Evolutionary conservation across 2,888 invertebrate genomes (phyloP).

Genomic region (Pammene aurita): DNA sequence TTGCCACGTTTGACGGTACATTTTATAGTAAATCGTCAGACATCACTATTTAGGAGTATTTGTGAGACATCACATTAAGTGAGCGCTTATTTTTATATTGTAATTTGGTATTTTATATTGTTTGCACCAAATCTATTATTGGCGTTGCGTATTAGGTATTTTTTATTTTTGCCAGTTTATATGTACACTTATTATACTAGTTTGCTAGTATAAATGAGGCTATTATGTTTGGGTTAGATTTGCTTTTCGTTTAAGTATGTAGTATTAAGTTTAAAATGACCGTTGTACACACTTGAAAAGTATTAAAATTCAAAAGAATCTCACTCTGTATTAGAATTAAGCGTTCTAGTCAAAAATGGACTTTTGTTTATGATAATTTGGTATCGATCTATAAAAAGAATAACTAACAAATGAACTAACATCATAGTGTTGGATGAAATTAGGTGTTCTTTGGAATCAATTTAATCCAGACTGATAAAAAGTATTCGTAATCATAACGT

Average conservation of each 20-base stretch:
- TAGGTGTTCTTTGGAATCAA: conserved; percentile 8
- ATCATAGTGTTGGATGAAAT: conserved; percentile 32
- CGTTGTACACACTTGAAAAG: conserved; percentile 67
- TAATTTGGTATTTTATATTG: conserved; percentile 37
- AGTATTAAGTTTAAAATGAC: conserved; percentile 66
- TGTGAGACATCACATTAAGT: conserved; percentile 39
- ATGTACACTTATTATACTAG: conserved; percentile 41
- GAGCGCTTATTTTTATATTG: conserved; percentile 35
- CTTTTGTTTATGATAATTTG: conserved; percentile 56
- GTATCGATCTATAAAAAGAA: conserved; percentile 29
- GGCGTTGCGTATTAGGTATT: conserved; percentile 21
- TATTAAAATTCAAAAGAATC: conserved; percentile 79
- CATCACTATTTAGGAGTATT: neutral
- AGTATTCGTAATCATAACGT: conserved; percentile 30
- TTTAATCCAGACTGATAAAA: conserved; percentile 34
- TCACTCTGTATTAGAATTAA: conserved; percentile 81
- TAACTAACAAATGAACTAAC: conserved; percentile 27
- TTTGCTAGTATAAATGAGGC: conserved; percentile 61
- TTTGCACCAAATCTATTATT: conserved; percentile 31
- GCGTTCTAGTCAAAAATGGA: conserved; percentile 81
- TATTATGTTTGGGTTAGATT: conserved; percentile 61
- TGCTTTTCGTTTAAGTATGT: conserved; percentile 59
- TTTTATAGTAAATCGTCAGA: neutral
- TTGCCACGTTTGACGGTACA: too few species aligned
- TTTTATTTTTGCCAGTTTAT: conserved; percentile 17